Conservation (phyloP, 2,113 vertebrate species). For the Glaucomys volans region DNA sequence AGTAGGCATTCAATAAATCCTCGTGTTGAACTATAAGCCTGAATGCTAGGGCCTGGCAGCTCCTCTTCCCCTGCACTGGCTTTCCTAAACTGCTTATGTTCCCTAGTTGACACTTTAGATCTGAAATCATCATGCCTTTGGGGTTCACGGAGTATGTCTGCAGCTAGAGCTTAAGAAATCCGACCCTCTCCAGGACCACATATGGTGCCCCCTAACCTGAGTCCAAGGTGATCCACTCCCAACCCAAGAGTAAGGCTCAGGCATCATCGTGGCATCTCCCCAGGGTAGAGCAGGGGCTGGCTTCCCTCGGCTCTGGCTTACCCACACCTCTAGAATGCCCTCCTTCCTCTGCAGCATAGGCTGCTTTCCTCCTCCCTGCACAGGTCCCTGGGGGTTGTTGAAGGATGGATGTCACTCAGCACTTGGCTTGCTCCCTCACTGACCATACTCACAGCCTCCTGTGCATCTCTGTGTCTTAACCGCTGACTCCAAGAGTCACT, state of each 20-base stretch:
- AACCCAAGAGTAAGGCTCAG: neutral
- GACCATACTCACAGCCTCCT: neutral
- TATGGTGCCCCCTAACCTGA: neutral
- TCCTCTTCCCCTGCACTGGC: neutral
- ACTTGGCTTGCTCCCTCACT: neutral
- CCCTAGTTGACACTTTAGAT: neutral
- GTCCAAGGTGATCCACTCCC: neutral
- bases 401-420: too few species aligned
- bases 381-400: neutral
- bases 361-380: neutral
- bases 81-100: neutral
- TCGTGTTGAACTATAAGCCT: neutral
- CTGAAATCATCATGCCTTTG: neutral
- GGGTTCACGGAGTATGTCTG: neutral
- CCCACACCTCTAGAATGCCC: neutral
- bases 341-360: neutral
- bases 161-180: neutral
- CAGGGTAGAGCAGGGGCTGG: too few species aligned
- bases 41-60: neutral
- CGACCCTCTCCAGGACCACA: neutral
- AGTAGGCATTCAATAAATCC: neutral
- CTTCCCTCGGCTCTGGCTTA: too few species aligned
- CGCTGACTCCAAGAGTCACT: neutral
- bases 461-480: neutral
- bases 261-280: neutral